Conservation (phyloP, 2,797 vertebrate genomes). For the Eospalax fontanierii region DNA sequence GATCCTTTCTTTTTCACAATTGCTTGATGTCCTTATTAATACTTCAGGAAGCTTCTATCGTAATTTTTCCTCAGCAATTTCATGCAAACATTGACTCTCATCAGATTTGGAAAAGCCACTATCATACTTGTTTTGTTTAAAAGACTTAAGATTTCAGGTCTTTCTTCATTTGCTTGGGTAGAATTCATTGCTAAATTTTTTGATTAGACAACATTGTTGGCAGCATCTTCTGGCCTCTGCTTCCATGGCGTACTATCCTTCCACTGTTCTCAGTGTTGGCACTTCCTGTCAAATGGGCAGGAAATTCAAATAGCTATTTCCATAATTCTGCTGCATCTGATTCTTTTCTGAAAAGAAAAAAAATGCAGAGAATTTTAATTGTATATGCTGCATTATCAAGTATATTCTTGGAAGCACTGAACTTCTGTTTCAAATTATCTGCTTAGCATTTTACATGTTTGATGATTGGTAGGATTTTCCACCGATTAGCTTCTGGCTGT, state of each 20-base stretch:
- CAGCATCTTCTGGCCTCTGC: not conserved
- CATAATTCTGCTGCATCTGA: slow-evolving; percentile 12
- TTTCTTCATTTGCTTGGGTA: not conserved
- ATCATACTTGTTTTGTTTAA: not conserved
- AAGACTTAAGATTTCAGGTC: not conserved
- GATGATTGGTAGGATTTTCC: slow-evolving; percentile 53
- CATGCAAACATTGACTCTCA: not conserved
- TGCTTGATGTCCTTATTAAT: not conserved
- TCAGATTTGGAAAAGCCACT: not conserved
- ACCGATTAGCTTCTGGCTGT: slow-evolving; percentile 42
- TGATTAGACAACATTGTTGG: not conserved
- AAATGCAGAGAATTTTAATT: not conserved
- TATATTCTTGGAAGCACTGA: not conserved
- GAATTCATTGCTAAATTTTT: not conserved
- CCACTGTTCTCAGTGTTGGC: not conserved
- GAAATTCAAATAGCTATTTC: slow-evolving; percentile 6
- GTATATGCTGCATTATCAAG: not conserved
- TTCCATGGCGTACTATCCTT: not conserved
- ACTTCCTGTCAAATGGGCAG: not conserved
- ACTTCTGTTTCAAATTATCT: slow-evolving; percentile 71
- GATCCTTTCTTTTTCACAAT: not conserved
- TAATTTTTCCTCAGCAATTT: not conserved
- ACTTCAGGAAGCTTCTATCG: not conserved
- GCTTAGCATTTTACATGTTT: slow-evolving; percentile 19
- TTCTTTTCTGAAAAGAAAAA: slow-evolving; percentile 29